Evolutionary conservation across 1,140 invertebrate genomes (phyloP).

Genomic region (Halotydeus destructor): DNA sequence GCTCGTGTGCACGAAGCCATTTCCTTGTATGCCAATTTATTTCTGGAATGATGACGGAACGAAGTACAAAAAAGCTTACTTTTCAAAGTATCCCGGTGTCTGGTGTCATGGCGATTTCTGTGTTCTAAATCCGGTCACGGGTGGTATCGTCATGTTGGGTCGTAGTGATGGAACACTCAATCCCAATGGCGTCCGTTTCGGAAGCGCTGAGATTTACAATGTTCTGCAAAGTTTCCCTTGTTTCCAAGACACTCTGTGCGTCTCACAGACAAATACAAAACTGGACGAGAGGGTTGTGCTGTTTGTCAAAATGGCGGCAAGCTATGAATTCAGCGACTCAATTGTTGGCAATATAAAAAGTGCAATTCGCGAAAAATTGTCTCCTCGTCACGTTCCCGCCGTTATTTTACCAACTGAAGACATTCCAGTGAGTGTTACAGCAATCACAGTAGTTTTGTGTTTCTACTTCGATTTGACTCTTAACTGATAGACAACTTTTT

Average conservation of each 20-base stretch:
- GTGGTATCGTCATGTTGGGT: slow-evolving; percentile 35
- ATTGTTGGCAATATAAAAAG: slow-evolving; percentile 24
- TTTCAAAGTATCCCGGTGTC: slow-evolving; percentile 29
- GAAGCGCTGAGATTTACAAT: slow-evolving; percentile 38
- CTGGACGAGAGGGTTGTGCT: slow-evolving; percentile 34
- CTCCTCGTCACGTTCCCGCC: slow-evolving; percentile 32
- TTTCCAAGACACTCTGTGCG: slow-evolving; percentile 33
- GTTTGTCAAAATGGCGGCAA: slow-evolving; percentile 31
- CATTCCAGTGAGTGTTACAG: slow-evolving; percentile 28
- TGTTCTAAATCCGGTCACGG: slow-evolving; percentile 29
- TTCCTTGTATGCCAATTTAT: slow-evolving; percentile 36
- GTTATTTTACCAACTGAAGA: slow-evolving; percentile 28
- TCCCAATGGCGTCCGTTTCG: slow-evolving; percentile 38
- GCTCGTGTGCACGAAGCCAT: slow-evolving; percentile 34
- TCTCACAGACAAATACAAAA: slow-evolving; percentile 22
- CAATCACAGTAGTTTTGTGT: not conserved
- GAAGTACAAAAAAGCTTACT: slow-evolving; percentile 36
- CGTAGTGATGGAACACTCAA: slow-evolving; percentile 39
- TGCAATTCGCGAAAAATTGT: slow-evolving; percentile 27
- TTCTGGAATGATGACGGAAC: slow-evolving; percentile 35
- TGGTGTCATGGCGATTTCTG: slow-evolving; percentile 39
- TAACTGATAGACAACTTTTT: slow-evolving; percentile 35
- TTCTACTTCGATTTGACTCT: not conserved
- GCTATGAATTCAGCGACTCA: slow-evolving; percentile 22
- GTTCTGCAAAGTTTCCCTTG: slow-evolving; percentile 30